phyloP scores from a whole-genome alignment of 2,113 vertebrate genomes.

The Theristicus caerulescens region DNA sequence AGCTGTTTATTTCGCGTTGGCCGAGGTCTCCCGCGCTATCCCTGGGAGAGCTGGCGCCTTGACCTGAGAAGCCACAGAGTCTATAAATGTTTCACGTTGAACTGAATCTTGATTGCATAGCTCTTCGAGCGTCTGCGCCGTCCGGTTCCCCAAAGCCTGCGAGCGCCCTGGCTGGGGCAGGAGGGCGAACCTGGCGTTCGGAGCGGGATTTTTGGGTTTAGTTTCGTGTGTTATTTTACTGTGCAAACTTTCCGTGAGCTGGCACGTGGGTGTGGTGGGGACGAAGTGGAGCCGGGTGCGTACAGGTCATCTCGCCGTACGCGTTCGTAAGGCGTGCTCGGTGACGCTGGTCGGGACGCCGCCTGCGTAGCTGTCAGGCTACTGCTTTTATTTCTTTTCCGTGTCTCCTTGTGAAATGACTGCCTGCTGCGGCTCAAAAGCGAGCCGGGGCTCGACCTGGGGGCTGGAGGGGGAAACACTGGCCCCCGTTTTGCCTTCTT shows the following conservation, averaged over 20 bases:
- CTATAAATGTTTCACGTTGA: neutral
- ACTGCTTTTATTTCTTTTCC: neutral
- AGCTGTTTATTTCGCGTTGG: neutral
- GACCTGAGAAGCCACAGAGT: neutral
- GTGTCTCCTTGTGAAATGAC: neutral
- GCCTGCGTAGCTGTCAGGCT: too few relatives aligned
- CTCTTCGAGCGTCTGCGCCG: neutral
- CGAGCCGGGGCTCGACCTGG: neutral
- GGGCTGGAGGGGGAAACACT: neutral
- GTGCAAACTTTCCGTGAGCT: neutral
- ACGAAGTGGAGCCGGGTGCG: neutral
- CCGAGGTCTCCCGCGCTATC: neutral
- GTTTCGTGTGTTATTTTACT: rapidly evolving
- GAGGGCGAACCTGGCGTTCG: too few relatives aligned
- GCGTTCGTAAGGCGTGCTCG: rapidly evolving
- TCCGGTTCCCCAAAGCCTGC: neutral
- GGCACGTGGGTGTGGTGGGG: neutral
- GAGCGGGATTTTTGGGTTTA: neutral
- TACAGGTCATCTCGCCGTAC: rapidly evolving
- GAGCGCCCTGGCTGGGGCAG: neutral
- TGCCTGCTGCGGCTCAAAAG: too few relatives aligned
- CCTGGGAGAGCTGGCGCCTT: neutral
- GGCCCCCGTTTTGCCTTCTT: neutral
- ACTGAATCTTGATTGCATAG: neutral
- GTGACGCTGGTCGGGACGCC: neutral